These are phyloP conservation scores for Lamprotornis superbus DNA, from an alignment of 2,113 vertebrate genomes.

Conservation along the genomic window DNA sequence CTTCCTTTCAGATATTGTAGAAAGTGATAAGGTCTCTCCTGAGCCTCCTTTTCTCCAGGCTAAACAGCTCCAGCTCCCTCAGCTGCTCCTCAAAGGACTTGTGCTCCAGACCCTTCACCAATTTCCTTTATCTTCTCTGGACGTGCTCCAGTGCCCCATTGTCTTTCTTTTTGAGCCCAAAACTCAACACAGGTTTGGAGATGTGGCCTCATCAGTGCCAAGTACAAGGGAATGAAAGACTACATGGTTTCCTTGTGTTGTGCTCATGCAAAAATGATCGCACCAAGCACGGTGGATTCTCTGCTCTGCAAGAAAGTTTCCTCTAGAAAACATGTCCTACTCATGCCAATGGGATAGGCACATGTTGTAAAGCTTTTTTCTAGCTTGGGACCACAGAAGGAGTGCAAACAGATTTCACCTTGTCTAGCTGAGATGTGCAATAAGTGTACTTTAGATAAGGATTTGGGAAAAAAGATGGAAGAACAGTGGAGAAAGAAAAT, in stretches of 20 bases:
- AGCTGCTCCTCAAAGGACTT: background rate
- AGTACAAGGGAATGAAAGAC: background rate
- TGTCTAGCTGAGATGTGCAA: background rate
- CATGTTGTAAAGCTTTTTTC: background rate
- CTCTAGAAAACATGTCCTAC: background rate
- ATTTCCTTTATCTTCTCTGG: background rate
- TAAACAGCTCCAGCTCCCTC: background rate
- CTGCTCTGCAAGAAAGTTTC: background rate
- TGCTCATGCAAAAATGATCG: background rate
- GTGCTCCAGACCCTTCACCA: background rate
- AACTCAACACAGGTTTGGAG: background rate
- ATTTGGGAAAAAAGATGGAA: background rate
- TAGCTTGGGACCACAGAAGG: background rate
- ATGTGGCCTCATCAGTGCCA: background rate
- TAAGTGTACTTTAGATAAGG: background rate
- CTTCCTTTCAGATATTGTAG: background rate
- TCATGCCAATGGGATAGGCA: background rate
- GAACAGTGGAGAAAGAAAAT: background rate
- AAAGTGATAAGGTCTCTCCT: too few relatives aligned
- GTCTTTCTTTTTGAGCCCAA: background rate
- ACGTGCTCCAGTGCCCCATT: background rate
- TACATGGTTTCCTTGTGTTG: background rate
- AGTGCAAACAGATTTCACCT: background rate
- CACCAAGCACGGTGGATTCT: background rate
- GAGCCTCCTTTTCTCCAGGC: background rate